Base-by-base conservation (phyloP, 2,888 invertebrate genomes). In the Neria commutata region DNA sequence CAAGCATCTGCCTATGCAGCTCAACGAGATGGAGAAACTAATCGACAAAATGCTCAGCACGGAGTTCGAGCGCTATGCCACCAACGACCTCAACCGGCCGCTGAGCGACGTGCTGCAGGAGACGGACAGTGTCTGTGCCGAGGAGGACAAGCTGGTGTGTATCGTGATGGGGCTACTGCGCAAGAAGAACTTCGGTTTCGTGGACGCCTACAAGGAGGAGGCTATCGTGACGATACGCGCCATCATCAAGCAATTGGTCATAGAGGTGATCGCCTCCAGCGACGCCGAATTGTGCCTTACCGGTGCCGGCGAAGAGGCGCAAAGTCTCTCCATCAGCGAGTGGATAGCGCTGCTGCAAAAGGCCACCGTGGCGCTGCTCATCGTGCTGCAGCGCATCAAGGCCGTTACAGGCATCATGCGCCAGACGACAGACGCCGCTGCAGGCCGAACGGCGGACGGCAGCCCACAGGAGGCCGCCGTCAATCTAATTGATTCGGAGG, bases 21-120 rank as follows among this genome's bases (percentile, higher is more conserved):
- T 99, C 53, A 91, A 90, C 62, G 99, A 99, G 85, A 93, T 98
- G 89, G 92, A 95, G 74, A 90, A 92, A 75, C 85, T 98, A 19
- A 98, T 99, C 68, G 96, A 97, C 76, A 95, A 95, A 83, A 96
- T 99, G 95, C 86, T 99, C 68, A 91, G 91, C 62, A 93, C 94
- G 55, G 99, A 99, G 81, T 97, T 98, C 80, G 91, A 93, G 74
- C 88, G 92, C 68, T 94, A 95, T 80, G 89, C 95, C 53, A 92
- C 95, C 3, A 88, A 91, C 16, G 98, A 98, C 82, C 85, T 99
- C 21, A 95, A 95, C 83, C 85, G 96, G 71, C 93, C 95, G 10
- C 84, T 89, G 5, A 81, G 73, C 46, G 77, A 77, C 23, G 72
- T 64, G 2, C 64, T 71, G 0, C 60, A 67, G 2, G 76, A 81